phyloP scores from a whole-genome alignment of 2,797 vertebrate genomes.

The Calcarius lapponicus region DNA sequence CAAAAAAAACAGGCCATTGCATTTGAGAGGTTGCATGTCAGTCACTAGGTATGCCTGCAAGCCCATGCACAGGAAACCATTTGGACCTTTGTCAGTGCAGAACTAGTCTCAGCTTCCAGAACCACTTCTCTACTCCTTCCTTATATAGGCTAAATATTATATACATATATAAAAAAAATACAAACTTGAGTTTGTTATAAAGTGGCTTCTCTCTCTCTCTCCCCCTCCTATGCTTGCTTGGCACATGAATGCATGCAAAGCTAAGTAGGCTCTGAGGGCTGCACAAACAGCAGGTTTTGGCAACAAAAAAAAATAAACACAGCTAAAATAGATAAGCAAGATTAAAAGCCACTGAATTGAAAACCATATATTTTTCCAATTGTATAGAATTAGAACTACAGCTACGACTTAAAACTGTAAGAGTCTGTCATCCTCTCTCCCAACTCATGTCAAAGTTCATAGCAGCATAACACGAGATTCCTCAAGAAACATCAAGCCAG shows the following conservation, averaged over 20 bases:
- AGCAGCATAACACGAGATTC: slow-evolving; percentile 87
- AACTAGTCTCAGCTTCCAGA: slow-evolving; percentile 39
- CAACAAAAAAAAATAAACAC: slow-evolving; percentile 67
- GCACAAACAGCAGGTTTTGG: slow-evolving; percentile 80
- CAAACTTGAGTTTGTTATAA: slow-evolving; percentile 27
- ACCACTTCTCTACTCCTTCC: slow-evolving; percentile 23
- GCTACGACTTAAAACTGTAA: slow-evolving; percentile 75
- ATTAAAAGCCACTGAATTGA: slow-evolving; percentile 78
- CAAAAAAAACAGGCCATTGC: slow-evolving; percentile 17
- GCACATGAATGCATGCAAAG: slow-evolving; percentile 97
- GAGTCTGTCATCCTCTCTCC: slow-evolving; percentile 80
- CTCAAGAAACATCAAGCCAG: slow-evolving; percentile 77
- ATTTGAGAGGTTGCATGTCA: slow-evolving; percentile 39
- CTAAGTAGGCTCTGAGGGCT: slow-evolving; percentile 74
- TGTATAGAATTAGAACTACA: slow-evolving; percentile 76
- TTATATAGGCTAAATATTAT: slow-evolving; percentile 26
- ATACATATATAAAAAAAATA: slow-evolving; percentile 48
- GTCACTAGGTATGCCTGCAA: slow-evolving; percentile 51
- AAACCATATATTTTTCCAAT: slow-evolving; percentile 68
- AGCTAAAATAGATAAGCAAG: slow-evolving; percentile 78
- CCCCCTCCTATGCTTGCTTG: slow-evolving; percentile 79
- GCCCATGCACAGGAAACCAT: slow-evolving; percentile 58
- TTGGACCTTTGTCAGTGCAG: slow-evolving; percentile 59
- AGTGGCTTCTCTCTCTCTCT: slow-evolving; percentile 63
- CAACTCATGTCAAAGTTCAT: slow-evolving; percentile 82